Evolutionary conservation across 1,140 invertebrate species (phyloP).

Genomic region (Contarinia nasturtii): DNA sequence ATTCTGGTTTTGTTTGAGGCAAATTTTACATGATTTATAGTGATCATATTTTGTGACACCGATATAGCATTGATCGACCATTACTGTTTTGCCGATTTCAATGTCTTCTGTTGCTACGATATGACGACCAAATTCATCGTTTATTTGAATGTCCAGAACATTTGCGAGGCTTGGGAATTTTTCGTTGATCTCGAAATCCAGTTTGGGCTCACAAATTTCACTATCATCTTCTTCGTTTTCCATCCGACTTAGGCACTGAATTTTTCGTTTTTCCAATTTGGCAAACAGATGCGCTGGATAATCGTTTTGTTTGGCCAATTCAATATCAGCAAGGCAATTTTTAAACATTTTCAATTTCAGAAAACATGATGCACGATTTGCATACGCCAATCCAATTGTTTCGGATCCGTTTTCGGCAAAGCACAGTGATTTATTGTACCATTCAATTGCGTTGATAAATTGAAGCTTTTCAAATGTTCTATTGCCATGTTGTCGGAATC

Average conservation of each 20-base stretch:
- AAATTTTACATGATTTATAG: conserved; percentile 56
- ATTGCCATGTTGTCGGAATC: neutral
- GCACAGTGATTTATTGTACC: conserved; percentile 40
- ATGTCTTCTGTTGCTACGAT: conserved; percentile 42
- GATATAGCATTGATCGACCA: conserved; percentile 57
- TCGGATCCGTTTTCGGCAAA: conserved; percentile 31
- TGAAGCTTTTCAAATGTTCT: neutral
- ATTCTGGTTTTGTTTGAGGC: conserved; percentile 42
- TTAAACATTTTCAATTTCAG: conserved; percentile 36
- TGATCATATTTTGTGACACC: conserved; percentile 42
- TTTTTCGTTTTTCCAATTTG: conserved; percentile 30
- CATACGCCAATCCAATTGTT: conserved; percentile 39
- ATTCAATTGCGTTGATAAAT: conserved; percentile 26
- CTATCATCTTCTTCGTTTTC: conserved; percentile 13
- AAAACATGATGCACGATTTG: conserved; percentile 48
- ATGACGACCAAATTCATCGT: conserved; percentile 36
- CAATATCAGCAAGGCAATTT: conserved; percentile 37
- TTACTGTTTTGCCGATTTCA: conserved; percentile 54
- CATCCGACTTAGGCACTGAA: conserved; percentile 24
- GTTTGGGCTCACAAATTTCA: conserved; percentile 17
- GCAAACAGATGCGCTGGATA: conserved; percentile 30
- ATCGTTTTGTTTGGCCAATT: conserved; percentile 26
- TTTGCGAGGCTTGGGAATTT: conserved; percentile 35
- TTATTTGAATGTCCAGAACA: conserved; percentile 34
- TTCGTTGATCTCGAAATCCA: conserved; percentile 23